Evolutionary conservation across 2,113 vertebrate species (phyloP).

Genomic region (Ornithorhynchus anatinus): DNA sequence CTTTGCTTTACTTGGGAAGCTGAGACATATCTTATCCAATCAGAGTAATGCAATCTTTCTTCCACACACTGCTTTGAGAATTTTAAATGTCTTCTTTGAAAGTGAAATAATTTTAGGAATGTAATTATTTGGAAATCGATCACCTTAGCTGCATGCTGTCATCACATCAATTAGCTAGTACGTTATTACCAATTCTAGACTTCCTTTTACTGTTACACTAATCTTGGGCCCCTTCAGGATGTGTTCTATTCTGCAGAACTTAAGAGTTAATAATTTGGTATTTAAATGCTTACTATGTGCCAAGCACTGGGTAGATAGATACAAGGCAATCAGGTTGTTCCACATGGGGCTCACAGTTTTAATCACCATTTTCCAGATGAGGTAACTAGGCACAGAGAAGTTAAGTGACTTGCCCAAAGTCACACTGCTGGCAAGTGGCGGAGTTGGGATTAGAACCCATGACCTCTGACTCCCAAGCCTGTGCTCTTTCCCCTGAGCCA

Average conservation of each 20-base stretch:
- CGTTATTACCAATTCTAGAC: conserved; percentile 1
- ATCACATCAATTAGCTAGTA: neutral
- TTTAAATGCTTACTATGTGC: too few relatives aligned
- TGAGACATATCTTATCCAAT: conserved; percentile 9
- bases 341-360: too few relatives aligned
- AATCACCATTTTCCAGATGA: too few relatives aligned
- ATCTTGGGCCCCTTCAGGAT: neutral
- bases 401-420: too few relatives aligned
- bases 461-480: too few relatives aligned
- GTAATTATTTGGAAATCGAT: conserved; percentile 27
- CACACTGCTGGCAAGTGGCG: too few relatives aligned
- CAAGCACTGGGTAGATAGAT: too few relatives aligned
- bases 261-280: too few relatives aligned
- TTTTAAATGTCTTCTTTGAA: conserved; percentile 27
- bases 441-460: too few relatives aligned
- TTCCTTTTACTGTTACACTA: neutral
- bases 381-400: too few relatives aligned
- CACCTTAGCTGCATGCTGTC: conserved; percentile 23
- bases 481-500: too few relatives aligned
- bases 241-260: neutral
- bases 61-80: neutral
- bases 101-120: conserved; percentile 50
- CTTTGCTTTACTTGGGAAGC: conserved; percentile 44
- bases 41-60: conserved; percentile 31
- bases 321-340: too few relatives aligned